phyloP scores from a whole-genome alignment of 1,140 invertebrate species.

The Conus betulinus region DNA sequence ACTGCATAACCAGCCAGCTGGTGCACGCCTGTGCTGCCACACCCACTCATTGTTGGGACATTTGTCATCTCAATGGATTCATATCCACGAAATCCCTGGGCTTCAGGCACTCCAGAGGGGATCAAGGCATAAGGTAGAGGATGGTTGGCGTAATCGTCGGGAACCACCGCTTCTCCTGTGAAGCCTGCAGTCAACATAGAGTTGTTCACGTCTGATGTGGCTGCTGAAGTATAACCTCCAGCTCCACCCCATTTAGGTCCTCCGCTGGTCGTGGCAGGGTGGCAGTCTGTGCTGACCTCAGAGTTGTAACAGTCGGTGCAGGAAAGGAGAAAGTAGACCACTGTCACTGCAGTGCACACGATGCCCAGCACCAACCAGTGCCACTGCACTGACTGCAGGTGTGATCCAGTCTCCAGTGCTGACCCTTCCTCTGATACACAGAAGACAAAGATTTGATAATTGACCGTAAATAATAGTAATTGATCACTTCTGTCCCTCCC shows the following conservation, averaged over 20 bases:
- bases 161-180: constrained; percentile 30
- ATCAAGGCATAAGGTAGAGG: constrained; percentile 32
- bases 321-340: constrained; percentile 8
- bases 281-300: constrained; percentile 42
- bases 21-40: background rate
- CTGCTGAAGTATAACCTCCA: constrained; percentile 14
- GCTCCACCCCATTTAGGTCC: constrained; percentile 39
- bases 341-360: background rate
- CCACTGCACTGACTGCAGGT: background rate
- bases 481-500: no score
- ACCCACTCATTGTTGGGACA: background rate
- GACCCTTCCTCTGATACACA: background rate
- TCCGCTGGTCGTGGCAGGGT: constrained; percentile 40
- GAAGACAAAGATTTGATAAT: background rate
- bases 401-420: background rate
- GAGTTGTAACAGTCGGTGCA: constrained; percentile 52
- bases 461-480: no score
- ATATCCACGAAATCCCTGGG: constrained; percentile 38
- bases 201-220: constrained; percentile 3
- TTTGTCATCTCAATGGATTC: background rate
- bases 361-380: background rate
- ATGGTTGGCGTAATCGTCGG: background rate
- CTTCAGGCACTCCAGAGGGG: constrained; percentile 26
- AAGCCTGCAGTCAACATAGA: constrained; percentile 20
- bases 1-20: background rate